Conservation (phyloP, 2,888 invertebrate genomes). For the Scaptomyza polygonia region DNA sequence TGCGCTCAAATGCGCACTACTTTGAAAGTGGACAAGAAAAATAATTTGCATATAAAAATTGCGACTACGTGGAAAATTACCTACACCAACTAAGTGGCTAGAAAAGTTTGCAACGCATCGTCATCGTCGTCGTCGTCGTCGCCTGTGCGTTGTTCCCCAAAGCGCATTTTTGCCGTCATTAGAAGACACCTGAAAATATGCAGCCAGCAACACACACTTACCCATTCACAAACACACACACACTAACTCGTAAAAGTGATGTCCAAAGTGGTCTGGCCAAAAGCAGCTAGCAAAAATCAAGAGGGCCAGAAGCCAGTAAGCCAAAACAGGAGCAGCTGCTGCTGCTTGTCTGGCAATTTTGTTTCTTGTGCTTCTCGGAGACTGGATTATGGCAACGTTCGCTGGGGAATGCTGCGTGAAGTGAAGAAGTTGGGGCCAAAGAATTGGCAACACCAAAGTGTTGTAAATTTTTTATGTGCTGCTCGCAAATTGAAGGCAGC, state of each 20-base stretch:
- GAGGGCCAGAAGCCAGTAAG: constrained; percentile 37
- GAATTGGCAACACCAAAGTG: constrained; percentile 44
- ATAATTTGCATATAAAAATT: constrained; percentile 74
- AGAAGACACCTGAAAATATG: constrained; percentile 65
- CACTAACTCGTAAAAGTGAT: constrained; percentile 9
- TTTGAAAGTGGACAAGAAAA: constrained; percentile 47
- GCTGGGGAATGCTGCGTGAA: constrained; percentile 7
- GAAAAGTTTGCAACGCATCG: constrained; percentile 37
- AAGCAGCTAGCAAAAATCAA: constrained; percentile 20
- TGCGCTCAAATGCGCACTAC: constrained; percentile 15
- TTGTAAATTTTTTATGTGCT: constrained; percentile 72
- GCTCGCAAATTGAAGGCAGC: constrained; percentile 70
- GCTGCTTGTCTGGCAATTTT: constrained; percentile 33
- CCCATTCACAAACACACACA: not conserved
- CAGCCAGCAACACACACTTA: constrained; percentile 18
- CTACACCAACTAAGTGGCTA: constrained; percentile 60
- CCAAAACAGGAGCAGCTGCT: constrained; percentile 30
- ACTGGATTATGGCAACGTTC: constrained; percentile 34
- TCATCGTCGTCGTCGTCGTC: not conserved
- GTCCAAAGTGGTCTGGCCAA: constrained; percentile 45
- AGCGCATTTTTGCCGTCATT: constrained; percentile 73
- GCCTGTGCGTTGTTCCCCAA: constrained; percentile 40
- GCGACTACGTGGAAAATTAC: constrained; percentile 68
- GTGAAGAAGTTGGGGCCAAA: constrained; percentile 7
- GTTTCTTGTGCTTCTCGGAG: constrained; percentile 23